Evolutionary conservation across 2,797 vertebrate species (phyloP).

Genomic region (Acrossocheilus fasciatus): DNA sequence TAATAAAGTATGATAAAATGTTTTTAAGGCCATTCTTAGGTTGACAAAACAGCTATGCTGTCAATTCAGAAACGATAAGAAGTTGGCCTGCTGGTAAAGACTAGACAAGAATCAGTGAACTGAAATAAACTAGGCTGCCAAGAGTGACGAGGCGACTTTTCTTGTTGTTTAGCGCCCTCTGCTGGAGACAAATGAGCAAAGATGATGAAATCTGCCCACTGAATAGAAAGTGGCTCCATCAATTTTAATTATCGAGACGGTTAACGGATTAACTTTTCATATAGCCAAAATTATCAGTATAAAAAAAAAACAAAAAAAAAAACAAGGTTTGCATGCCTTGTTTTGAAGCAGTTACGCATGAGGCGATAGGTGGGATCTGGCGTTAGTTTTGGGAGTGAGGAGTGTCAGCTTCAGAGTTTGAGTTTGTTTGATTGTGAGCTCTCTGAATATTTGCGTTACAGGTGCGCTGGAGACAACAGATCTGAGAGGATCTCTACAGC

Average conservation of each 20-base stretch:
- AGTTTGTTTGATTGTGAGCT: background rate
- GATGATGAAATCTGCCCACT: background rate
- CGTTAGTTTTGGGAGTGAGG: slow-evolving; percentile 13
- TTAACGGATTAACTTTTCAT: background rate
- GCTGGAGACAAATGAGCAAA: background rate
- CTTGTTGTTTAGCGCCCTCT: slow-evolving; percentile 23
- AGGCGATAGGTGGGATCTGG: background rate
- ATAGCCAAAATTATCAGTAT: no score
- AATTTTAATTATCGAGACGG: background rate
- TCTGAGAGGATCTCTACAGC: background rate
- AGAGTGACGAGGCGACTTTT: background rate
- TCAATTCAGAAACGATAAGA: no score
- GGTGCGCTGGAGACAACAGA: background rate
- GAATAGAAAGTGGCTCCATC: background rate
- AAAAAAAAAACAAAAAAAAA: background rate
- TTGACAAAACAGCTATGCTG: no score
- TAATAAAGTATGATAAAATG: no score
- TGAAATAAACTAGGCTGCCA: background rate
- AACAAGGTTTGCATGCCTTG: no score
- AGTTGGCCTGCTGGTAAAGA: no score
- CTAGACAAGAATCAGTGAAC: background rate
- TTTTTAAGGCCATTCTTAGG: no score
- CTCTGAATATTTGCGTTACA: background rate
- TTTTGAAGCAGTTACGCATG: no score
- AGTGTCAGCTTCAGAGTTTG: background rate